Conservation (phyloP, 2,797 vertebrate genomes). For the Molossus molossus region DNA sequence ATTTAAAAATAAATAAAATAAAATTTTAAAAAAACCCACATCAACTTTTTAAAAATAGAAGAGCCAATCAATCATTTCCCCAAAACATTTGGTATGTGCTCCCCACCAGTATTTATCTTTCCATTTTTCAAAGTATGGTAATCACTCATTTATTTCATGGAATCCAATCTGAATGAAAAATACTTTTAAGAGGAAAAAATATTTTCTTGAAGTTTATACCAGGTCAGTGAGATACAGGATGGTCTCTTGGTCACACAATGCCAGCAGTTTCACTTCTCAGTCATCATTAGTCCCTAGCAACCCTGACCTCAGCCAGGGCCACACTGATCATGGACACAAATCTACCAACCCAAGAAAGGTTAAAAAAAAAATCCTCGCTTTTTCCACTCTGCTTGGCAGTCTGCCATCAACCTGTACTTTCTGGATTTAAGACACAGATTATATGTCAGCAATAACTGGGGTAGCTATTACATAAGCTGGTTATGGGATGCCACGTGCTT, state of each 20-base stretch:
- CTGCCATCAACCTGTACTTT: slow-evolving; percentile 77
- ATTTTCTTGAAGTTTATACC: neutral
- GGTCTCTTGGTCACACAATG: neutral
- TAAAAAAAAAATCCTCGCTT: neutral
- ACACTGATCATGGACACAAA: neutral
- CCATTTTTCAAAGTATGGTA: slow-evolving; percentile 37
- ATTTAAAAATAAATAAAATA: neutral
- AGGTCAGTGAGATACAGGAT: slow-evolving; percentile 1
- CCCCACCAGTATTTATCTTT: slow-evolving; percentile 59
- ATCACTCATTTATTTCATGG: slow-evolving; percentile 35
- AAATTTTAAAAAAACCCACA: neutral
- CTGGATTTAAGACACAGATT: slow-evolving; percentile 75
- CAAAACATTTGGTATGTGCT: slow-evolving; percentile 40
- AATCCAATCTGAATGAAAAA: slow-evolving; percentile 51
- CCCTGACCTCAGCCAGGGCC: neutral
- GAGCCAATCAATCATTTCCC: slow-evolving; percentile 24
- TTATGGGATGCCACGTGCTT: slow-evolving; percentile 70
- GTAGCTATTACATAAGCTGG: slow-evolving; percentile 75
- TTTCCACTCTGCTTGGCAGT: slow-evolving; percentile 38
- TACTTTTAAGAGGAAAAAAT: slow-evolving; percentile 1
- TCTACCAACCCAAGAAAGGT: slow-evolving; percentile 28
- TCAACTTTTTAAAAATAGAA: neutral
- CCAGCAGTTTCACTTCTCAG: slow-evolving; percentile 2
- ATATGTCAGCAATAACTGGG: slow-evolving; percentile 73
- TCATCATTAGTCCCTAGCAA: slow-evolving; percentile 9